Conservation (phyloP, 37 sponge, comb jelly and placozoan genomes). For the Bolinopsis microptera region DNA sequence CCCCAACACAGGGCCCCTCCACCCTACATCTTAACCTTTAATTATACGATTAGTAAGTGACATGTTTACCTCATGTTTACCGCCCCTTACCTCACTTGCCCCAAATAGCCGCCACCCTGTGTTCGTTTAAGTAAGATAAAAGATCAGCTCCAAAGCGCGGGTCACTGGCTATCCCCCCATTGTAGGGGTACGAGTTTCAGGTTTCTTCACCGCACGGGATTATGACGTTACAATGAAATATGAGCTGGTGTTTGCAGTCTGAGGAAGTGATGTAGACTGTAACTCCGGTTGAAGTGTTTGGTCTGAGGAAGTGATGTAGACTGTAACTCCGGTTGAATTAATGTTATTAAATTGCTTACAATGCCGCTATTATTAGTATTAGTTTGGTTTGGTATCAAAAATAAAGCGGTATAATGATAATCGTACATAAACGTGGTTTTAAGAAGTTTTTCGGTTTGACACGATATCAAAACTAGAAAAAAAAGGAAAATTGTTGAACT, state of each 20-base stretch:
- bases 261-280: neutral
- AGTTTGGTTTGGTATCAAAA: too few relatives aligned
- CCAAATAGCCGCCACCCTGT: neutral
- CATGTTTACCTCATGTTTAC: neutral
- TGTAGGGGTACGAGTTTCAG: neutral
- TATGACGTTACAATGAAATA: neutral
- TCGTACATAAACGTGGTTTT: too few relatives aligned
- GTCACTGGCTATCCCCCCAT: neutral
- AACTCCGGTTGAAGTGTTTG: neutral
- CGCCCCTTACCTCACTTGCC: neutral
- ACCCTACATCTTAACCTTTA: too few relatives aligned
- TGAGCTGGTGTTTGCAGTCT: neutral
- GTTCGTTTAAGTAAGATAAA: neutral
- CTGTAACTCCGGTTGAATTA: neutral
- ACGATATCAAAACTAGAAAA: too few relatives aligned
- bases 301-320: neutral
- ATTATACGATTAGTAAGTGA: neutral
- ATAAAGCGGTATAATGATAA: too few relatives aligned
- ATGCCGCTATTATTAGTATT: too few relatives aligned
- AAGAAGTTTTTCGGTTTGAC: too few relatives aligned
- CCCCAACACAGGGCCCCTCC: too few relatives aligned
- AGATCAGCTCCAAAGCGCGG: neutral
- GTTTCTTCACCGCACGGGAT: neutral
- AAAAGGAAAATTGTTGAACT: too few relatives aligned
- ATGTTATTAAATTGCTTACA: too few relatives aligned